Conservation (phyloP, 2,797 vertebrate genomes). For the Eulemur coronatus region DNA sequence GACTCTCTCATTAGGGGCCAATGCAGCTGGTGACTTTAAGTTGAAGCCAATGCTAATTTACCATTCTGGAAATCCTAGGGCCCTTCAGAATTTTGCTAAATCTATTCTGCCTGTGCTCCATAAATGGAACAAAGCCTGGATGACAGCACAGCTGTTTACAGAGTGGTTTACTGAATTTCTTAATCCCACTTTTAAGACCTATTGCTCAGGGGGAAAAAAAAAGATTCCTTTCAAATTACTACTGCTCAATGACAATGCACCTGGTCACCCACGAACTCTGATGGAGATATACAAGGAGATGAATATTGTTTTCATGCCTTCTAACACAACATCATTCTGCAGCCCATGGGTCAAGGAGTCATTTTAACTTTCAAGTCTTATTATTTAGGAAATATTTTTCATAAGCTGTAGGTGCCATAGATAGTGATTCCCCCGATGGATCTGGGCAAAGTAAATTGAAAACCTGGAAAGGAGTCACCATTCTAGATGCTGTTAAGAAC, state of each 20-base stretch:
- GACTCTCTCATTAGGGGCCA: neutral
- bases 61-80: neutral
- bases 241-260: neutral
- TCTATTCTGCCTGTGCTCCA: neutral
- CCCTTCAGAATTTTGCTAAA: neutral
- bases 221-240: neutral
- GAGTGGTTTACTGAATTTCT: neutral
- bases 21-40: neutral
- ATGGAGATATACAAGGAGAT: neutral
- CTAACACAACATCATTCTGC: neutral
- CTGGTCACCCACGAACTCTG: neutral
- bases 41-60: neutral
- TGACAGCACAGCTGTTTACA: neutral
- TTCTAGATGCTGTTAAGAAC: neutral
- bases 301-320: neutral
- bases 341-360: neutral
- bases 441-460: neutral
- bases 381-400: neutral
- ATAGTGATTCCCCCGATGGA: neutral
- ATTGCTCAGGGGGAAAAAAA: neutral
- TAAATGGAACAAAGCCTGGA: neutral
- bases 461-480: neutral
- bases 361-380: neutral
- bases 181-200: neutral
- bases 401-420: neutral